These are phyloP conservation scores for Peromyscus melanophrys DNA, from an alignment of 2,797 vertebrate species.

Conservation along the genomic window DNA sequence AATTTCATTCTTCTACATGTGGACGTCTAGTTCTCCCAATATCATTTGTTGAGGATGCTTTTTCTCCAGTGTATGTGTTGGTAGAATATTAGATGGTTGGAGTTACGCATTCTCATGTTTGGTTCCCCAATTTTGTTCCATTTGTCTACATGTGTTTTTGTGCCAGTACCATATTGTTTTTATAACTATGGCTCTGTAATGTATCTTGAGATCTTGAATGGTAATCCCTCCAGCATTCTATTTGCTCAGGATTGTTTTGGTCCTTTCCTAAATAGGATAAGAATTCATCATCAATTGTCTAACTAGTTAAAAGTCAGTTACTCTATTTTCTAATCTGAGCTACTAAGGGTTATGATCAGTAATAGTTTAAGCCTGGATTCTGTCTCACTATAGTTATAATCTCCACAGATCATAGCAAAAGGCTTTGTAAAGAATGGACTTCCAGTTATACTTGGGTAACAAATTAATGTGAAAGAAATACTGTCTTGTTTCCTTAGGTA, in stretches of 20 bases:
- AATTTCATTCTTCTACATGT: not conserved
- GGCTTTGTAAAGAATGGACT: not conserved
- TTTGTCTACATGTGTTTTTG: not conserved
- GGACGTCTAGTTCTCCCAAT: not conserved
- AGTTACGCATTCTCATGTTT: not conserved
- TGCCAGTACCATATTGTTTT: not conserved
- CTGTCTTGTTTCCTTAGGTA: not conserved
- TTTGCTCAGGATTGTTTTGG: not conserved
- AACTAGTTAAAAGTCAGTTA: constrained; percentile 26
- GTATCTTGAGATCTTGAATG: not conserved
- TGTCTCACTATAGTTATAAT: not conserved
- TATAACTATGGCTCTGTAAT: not conserved
- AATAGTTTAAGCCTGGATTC: not conserved
- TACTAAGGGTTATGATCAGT: not conserved
- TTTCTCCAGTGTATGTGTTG: not conserved
- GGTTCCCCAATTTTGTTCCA: not conserved
- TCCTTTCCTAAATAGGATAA: not conserved
- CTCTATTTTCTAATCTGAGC: constrained; percentile 2
- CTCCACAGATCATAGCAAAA: not conserved
- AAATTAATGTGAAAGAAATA: not conserved
- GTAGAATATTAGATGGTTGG: not conserved
- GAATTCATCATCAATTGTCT: not conserved
- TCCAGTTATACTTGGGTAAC: not conserved
- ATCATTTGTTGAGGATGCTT: not conserved
- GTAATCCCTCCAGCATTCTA: not conserved